A percentile compares a stretch with the other conserved stretches of the same genome.
These are phyloP conservation scores for Adrianichthys oophorus DNA, from an alignment of 2,797 vertebrate genomes.

Conservation along the genomic window DNA sequence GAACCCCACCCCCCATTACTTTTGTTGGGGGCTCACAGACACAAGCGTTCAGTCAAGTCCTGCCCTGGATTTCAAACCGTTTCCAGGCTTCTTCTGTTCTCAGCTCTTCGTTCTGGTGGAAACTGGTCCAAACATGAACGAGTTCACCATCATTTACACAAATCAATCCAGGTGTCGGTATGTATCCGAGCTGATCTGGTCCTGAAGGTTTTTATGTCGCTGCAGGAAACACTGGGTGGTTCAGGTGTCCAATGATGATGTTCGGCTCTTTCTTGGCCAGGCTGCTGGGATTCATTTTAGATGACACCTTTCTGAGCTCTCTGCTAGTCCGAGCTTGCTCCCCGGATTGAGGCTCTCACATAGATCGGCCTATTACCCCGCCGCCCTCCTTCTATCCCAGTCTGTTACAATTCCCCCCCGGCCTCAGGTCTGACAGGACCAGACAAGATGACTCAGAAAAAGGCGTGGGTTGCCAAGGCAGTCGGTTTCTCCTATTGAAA, in stretches of 20 bases:
- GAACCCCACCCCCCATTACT: slow-evolving; percentile 11
- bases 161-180: slow-evolving; percentile 55
- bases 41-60: slow-evolving; percentile 10
- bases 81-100: slow-evolving; percentile 32
- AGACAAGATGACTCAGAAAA: slow-evolving; percentile 57
- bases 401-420: slow-evolving; percentile 20
- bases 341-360: slow-evolving; percentile 30
- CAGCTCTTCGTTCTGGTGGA: slow-evolving; percentile 5
- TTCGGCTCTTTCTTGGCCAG: slow-evolving; percentile 19
- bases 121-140: not conserved
- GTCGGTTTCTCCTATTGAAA: slow-evolving; percentile 65
- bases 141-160: slow-evolving; percentile 45
- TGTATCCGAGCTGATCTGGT: slow-evolving; percentile 9
- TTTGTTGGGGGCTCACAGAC: slow-evolving; percentile 53
- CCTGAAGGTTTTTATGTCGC: not conserved
- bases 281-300: slow-evolving; percentile 26
- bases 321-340: slow-evolving; percentile 69
- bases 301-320: slow-evolving; percentile 29
- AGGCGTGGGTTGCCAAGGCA: slow-evolving; percentile 66
- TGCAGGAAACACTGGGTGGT: slow-evolving; percentile 26
- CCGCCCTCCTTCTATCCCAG: slow-evolving; percentile 1
- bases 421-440: slow-evolving; percentile 60
- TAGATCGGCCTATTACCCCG: slow-evolving; percentile 42
- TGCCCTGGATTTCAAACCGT: slow-evolving; percentile 24
- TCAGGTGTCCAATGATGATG: slow-evolving; percentile 29